Conservation (phyloP, 2,888 invertebrate species). For the Machimus rusticus region DNA sequence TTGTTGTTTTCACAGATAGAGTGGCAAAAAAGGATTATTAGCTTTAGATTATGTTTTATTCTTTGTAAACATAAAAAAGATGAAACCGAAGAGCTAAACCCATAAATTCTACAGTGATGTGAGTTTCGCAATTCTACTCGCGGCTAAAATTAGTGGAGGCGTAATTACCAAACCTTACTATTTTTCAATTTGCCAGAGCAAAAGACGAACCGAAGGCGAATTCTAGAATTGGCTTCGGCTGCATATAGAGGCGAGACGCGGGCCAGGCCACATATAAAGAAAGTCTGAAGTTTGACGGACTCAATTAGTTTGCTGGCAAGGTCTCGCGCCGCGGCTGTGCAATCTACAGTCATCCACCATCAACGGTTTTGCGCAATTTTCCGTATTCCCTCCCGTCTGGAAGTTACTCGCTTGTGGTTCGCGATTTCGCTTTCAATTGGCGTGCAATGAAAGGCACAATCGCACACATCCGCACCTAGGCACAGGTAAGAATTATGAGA, state of each 20-base stretch:
- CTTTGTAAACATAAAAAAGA: background rate
- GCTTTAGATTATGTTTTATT: background rate
- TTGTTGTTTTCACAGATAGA: background rate
- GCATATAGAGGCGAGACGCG: background rate
- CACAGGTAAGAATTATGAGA: conserved; percentile 42
- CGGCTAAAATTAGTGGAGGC: background rate
- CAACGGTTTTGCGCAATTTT: conserved; percentile 35
- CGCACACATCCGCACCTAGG: conserved; percentile 21
- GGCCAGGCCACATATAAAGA: background rate
- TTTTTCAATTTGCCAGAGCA: background rate
- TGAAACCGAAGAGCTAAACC: background rate
- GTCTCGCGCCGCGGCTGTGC: conserved; percentile 23
- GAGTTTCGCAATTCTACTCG: background rate
- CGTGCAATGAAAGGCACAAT: conserved; percentile 32
- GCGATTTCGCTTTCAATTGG: conserved; percentile 37
- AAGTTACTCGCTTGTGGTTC: conserved; percentile 30
- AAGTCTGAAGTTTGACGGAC: conserved; percentile 28
- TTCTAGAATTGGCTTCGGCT: background rate
- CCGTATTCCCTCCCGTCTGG: conserved; percentile 7
- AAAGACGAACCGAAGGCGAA: conserved; percentile 2
- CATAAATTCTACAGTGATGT: background rate
- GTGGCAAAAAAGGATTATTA: background rate
- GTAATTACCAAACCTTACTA: conserved; percentile 6
- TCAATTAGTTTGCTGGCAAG: conserved; percentile 19
- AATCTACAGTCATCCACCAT: conserved; percentile 32